Evolutionary conservation across 2,888 invertebrate genomes (phyloP).

Genomic region (Dinocampus coccinellae): DNA sequence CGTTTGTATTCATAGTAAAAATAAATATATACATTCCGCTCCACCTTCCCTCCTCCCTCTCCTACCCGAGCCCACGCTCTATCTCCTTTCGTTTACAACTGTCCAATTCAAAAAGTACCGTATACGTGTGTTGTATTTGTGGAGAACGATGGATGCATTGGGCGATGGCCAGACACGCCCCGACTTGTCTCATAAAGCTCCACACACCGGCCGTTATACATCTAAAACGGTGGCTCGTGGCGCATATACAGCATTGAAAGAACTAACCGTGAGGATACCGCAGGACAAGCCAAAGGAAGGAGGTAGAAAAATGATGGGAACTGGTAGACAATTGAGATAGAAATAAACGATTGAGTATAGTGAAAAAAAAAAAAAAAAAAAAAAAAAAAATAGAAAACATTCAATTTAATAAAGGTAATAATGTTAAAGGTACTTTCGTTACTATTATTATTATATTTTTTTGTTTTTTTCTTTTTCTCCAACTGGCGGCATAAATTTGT

Average conservation of each 20-base stretch:
- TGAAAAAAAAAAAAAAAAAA: not conserved
- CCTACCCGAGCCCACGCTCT: no score
- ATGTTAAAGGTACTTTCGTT: constrained; percentile 65
- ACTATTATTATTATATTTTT: no score
- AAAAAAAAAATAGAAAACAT: constrained; percentile 45
- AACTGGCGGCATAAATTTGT: constrained; percentile 35
- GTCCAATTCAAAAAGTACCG: not conserved
- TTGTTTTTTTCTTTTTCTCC: no score
- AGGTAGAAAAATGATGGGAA: not conserved
- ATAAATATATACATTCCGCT: constrained; percentile 10
- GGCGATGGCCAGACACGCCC: constrained; percentile 39
- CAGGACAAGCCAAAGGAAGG: not conserved
- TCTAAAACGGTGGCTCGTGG: not conserved
- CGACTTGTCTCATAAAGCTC: constrained; percentile 31
- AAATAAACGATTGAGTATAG: not conserved
- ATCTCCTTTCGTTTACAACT: no score
- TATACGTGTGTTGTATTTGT: not conserved
- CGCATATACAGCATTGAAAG: not conserved
- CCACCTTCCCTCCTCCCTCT: no score
- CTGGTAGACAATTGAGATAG: no score
- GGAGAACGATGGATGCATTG: constrained; percentile 15
- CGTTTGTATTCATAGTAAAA: constrained; percentile 14
- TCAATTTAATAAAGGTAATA: constrained; percentile 69
- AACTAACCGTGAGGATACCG: not conserved
- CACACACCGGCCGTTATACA: constrained; percentile 29